Conservation (phyloP, 2,797 vertebrate species). For the Macropodus opercularis region DNA sequence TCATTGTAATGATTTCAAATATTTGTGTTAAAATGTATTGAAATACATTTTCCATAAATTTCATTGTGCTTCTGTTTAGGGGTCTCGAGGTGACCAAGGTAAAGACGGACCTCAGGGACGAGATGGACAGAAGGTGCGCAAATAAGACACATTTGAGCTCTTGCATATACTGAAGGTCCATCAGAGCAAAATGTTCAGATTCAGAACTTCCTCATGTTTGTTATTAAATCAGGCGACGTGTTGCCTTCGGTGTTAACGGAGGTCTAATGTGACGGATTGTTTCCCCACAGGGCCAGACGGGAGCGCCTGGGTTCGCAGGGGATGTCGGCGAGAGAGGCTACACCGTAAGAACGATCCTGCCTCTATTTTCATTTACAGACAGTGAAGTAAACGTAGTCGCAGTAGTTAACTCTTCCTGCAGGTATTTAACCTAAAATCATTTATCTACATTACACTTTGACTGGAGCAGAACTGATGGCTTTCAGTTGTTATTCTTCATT, state of each 20-base stretch:
- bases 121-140: constrained; percentile 73
- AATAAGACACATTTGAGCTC: background rate
- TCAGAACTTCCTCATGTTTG: background rate
- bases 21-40: no score
- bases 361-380: background rate
- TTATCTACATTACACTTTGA: no score
- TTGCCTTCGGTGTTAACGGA: background rate
- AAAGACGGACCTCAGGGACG: constrained; percentile 59
- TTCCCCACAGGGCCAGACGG: constrained; percentile 75
- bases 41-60: no score
- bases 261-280: no score
- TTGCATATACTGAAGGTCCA: background rate
- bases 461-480: background rate
- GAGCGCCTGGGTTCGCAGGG: constrained; percentile 76
- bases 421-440: no score
- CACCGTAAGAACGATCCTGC: constrained; percentile 57
- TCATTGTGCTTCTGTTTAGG: constrained; percentile 62
- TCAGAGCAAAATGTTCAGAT: background rate
- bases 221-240: background rate
- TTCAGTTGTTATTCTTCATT: background rate
- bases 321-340: constrained; percentile 80
- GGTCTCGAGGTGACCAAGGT: constrained; percentile 64
- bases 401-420: no score
- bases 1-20: background rate
- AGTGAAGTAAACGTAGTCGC: no score